Conservation (phyloP, 2,797 vertebrate genomes). For the Eulemur mongoz region DNA sequence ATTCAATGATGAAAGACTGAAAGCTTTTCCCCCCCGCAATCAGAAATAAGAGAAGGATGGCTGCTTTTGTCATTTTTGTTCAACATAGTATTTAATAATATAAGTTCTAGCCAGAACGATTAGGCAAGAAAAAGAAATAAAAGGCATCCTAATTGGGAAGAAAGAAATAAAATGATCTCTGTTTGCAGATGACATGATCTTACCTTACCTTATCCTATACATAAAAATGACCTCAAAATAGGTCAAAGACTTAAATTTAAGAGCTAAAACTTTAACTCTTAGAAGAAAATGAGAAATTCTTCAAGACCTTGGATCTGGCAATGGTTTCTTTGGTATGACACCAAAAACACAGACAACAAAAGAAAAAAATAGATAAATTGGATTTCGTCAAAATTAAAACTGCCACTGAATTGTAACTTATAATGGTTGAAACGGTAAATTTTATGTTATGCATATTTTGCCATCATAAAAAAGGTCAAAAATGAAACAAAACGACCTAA, state of each 20-base stretch:
- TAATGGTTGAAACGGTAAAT: neutral
- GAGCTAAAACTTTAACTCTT: constrained; percentile 25
- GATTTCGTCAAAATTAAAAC: constrained; percentile 5
- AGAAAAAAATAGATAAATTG: neutral
- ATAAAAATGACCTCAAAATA: neutral
- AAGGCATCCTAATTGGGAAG: neutral
- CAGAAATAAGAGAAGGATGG: neutral
- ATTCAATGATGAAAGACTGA: neutral
- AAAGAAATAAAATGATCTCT: neutral
- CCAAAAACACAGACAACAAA: neutral
- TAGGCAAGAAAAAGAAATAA: constrained; percentile 36
- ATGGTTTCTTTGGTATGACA: constrained; percentile 2
- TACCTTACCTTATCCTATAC: neutral
- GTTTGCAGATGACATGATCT: neutral
- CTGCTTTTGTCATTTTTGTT: neutral
- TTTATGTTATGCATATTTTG: neutral
- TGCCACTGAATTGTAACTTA: neutral
- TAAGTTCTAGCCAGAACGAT: neutral
- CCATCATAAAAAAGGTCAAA: neutral
- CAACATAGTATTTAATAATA: neutral
- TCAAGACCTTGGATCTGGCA: constrained; percentile 6
- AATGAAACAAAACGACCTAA: neutral
- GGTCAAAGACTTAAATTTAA: neutral
- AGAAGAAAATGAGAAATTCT: neutral
- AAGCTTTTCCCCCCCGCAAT: neutral